Percentiles rank a stretch among this genome's conserved stretches.
These are phyloP conservation scores for Lichenostomus cassidix DNA, from an alignment of 2,113 vertebrate genomes.

Conservation along the genomic window DNA sequence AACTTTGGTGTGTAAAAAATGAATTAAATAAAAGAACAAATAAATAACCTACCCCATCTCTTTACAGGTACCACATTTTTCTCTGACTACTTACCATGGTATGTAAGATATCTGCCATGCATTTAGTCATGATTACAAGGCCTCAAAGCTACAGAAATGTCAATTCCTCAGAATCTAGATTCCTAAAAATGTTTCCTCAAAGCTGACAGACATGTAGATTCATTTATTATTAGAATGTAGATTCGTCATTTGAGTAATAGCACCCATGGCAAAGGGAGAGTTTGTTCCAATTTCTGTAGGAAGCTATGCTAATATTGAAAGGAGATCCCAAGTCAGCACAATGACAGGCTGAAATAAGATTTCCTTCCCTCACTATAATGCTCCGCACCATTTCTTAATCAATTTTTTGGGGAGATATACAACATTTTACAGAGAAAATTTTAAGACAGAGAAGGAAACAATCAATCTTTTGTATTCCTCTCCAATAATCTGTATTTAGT, in stretches of 20 bases:
- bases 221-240: background rate
- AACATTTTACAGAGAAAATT: background rate
- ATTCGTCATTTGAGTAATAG: background rate
- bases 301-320: background rate
- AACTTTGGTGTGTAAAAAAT: background rate
- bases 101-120: background rate
- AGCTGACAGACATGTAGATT: background rate
- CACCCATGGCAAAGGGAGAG: background rate
- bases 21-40: background rate
- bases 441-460: background rate
- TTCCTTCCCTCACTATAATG: background rate
- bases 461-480: background rate
- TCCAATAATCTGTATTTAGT: background rate
- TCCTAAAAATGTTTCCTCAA: background rate
- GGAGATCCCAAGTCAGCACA: background rate
- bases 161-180: too few relatives aligned
- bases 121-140: background rate
- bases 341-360: background rate
- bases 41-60: background rate
- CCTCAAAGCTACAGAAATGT: background rate
- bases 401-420: rapidly evolving
- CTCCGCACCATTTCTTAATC: background rate
- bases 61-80: background rate
- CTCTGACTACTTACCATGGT: background rate
- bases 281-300: background rate